Evolutionary conservation across 2,888 invertebrate species (phyloP), one percentile per base, ranked within the genome.

Genomic region (Xylota sylvarum): DNA sequence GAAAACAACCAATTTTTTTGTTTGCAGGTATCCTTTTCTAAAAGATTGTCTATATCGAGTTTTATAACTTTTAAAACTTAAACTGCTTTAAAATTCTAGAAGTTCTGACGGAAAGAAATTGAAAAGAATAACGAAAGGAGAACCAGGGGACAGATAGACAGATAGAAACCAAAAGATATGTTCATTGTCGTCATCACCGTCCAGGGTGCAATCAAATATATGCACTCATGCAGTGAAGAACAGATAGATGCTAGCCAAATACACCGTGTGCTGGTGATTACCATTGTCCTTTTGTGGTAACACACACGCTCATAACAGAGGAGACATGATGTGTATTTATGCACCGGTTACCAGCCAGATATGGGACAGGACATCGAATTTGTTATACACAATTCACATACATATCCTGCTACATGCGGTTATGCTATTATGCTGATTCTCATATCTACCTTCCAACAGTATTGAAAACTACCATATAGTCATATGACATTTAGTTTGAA

Each of bases 221-320:
- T 55, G 55, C 30, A 40, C 40, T 55, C 40, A 69, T 69, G 23
- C 67, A 52, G 40, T 30, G 27, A 9, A 27, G 40, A 69, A 50
- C 64, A 52, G 23, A 60, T 40, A 60, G 19, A 56, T 55, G 40
- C n/a, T 35, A n/a, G 48, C 19, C 67, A 77, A 69, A 76, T 48
- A 48, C 17, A 69, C 19, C 17, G 52, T 55, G 40, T 46, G 43
- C 23, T 62, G 40, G 62, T 7, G 27, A 60, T 37, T 60, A 40
- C 32, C 17, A 52, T 37, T 35, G 35, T 67, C 9, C 27, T 35
- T 14, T 23, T 67, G 67, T 23, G 67, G 50, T 52, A 23, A 2
- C 52, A 52, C n/a, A 67, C 35, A 50, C 2, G 35, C 5, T n/a
- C 19, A 23, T 14, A 48, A 32, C 48, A 48, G 5, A 48, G 4